These are phyloP conservation scores for Cataglyphis cursor DNA, from an alignment of 2,888 invertebrate genomes.

Conservation along the genomic window DNA sequence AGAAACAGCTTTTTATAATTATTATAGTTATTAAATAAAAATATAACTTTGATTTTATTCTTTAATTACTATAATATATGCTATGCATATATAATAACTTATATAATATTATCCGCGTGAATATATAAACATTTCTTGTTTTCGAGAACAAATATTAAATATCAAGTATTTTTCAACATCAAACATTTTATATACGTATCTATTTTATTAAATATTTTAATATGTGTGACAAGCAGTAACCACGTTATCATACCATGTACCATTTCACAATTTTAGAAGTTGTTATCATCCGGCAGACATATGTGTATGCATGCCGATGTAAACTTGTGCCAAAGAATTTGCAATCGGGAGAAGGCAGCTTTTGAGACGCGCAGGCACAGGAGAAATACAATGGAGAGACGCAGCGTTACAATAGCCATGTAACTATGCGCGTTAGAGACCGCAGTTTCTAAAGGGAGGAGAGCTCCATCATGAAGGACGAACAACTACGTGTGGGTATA, in stretches of 20 bases:
- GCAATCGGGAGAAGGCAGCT: not conserved
- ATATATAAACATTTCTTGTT: not conserved
- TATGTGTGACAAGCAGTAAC: not conserved
- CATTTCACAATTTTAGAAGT: not conserved
- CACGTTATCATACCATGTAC: not conserved
- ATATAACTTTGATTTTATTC: too few species aligned
- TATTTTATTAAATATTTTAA: not conserved
- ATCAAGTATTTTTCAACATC: not conserved
- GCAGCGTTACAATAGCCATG: conserved; percentile 12
- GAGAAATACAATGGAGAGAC: conserved; percentile 9
- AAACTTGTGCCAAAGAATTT: conserved; percentile 24
- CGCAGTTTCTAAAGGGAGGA: not conserved
- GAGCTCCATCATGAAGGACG: not conserved
- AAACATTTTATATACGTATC: not conserved
- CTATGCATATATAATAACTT: not conserved
- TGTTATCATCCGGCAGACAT: not conserved
- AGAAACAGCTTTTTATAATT: too few species aligned
- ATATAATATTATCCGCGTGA: not conserved
- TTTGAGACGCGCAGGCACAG: not conserved
- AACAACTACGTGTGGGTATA: not conserved
- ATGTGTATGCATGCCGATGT: not conserved
- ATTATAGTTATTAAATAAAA: too few species aligned
- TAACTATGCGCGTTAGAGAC: conserved; percentile 30
- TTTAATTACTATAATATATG: not conserved
- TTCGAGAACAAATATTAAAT: not conserved